Conservation (phyloP, 2,113 vertebrate genomes). For the Saccopteryx bilineata region DNA sequence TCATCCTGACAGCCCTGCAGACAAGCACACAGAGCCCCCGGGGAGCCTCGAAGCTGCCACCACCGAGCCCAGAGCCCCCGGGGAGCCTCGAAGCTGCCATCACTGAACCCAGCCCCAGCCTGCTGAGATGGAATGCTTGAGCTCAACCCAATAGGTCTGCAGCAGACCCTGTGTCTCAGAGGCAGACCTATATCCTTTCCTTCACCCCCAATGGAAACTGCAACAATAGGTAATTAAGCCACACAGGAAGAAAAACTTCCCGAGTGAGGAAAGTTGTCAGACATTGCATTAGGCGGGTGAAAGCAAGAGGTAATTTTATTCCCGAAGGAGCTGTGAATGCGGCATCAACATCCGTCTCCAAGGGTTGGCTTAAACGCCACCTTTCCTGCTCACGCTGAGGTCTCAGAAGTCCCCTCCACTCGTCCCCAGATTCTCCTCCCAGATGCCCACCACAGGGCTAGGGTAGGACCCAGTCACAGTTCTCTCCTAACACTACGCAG, state of each 20-base stretch:
- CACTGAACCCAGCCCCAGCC: too few species aligned
- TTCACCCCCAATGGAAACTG: slow-evolving; percentile 50
- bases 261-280: slow-evolving; percentile 62
- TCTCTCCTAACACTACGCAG: neutral
- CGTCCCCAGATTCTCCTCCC: neutral
- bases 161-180: neutral
- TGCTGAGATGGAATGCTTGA: accelerated
- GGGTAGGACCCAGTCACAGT: neutral
- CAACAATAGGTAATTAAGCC: slow-evolving; percentile 68
- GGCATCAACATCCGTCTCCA: slow-evolving; percentile 51
- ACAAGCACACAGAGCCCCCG: neutral
- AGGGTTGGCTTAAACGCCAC: neutral
- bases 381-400: neutral
- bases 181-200: slow-evolving; percentile 20
- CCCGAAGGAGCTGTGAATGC: slow-evolving; percentile 58
- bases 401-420: neutral
- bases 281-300: slow-evolving; percentile 64
- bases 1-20: too few species aligned
- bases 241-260: slow-evolving; percentile 72
- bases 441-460: neutral
- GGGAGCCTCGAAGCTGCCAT: neutral
- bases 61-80: neutral
- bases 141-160: neutral
- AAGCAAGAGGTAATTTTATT: slow-evolving; percentile 65
- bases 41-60: neutral